These are phyloP conservation scores for Nycteola revayana DNA, from an alignment of 2,888 invertebrate species.

Conservation along the genomic window DNA sequence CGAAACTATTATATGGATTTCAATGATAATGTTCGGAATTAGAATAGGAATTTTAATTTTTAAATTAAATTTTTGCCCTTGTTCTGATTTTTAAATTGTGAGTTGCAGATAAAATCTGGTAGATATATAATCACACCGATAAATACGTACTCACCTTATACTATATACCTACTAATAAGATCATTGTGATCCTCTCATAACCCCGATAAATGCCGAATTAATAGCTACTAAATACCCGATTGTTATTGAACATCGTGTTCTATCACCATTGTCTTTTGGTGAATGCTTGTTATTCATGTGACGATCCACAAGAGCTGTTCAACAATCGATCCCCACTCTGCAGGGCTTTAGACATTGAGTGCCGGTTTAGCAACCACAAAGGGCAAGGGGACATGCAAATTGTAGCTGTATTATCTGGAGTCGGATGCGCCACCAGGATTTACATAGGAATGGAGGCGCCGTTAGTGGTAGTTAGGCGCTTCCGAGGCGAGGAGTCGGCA, in stretches of 20 bases:
- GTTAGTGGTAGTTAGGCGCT: constrained; percentile 61
- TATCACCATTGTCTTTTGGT: constrained; percentile 52
- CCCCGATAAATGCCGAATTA: constrained; percentile 53
- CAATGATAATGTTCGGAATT: too few species aligned
- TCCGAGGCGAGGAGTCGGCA: constrained; percentile 40
- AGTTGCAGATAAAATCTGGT: too few species aligned
- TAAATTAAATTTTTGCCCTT: too few species aligned
- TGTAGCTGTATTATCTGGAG: constrained; percentile 63
- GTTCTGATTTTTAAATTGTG: too few species aligned
- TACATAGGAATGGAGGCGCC: constrained; percentile 74
- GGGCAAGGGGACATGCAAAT: constrained; percentile 72
- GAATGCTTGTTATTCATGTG: constrained; percentile 52
- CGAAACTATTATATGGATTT: too few species aligned
- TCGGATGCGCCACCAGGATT: constrained; percentile 63
- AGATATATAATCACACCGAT: too few species aligned
- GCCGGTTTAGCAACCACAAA: constrained; percentile 56
- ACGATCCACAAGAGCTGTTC: constrained; percentile 33
- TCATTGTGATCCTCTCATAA: constrained; percentile 23
- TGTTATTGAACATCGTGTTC: constrained; percentile 37
- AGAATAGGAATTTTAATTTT: too few species aligned
- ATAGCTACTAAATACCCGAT: constrained; percentile 2
- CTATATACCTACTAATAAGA: too few species aligned
- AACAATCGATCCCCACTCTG: constrained; percentile 49
- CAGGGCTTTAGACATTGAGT: constrained; percentile 32
- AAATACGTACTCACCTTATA: too few species aligned